Evolutionary conservation across 1,140 invertebrate genomes (phyloP).

Genomic region (Heterodera carotae): DNA sequence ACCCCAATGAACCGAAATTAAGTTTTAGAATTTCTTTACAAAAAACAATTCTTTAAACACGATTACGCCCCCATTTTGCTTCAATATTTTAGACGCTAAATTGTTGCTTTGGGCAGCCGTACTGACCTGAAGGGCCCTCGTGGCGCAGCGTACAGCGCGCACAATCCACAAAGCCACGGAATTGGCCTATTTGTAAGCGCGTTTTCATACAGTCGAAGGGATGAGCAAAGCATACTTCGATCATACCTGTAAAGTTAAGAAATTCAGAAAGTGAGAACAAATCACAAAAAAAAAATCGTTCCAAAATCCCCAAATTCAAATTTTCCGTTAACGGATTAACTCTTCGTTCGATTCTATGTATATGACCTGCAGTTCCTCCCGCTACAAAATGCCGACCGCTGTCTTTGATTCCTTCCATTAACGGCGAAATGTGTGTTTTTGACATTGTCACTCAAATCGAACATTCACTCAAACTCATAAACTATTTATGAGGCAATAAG

Average conservation of each 20-base stretch:
- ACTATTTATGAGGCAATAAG: too few relatives aligned
- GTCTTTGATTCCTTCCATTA: conserved; percentile 55
- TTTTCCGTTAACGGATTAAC: conserved; percentile 15
- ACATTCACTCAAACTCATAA: too few relatives aligned
- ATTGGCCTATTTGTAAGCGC: conserved; percentile 79
- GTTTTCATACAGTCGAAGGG: conserved; percentile 90
- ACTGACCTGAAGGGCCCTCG: conserved; percentile 71
- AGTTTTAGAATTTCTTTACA: conserved; percentile 66
- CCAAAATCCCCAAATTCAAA: conserved; percentile 12
- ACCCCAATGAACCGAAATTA: too few relatives aligned
- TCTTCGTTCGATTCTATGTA: background rate
- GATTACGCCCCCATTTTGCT: too few relatives aligned
- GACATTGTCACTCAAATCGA: background rate
- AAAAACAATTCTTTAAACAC: conserved; percentile 27
- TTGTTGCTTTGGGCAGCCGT: too few relatives aligned
- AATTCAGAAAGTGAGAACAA: conserved; percentile 15
- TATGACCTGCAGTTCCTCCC: conserved; percentile 79
- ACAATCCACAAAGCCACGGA: conserved; percentile 81
- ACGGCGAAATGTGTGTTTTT: background rate
- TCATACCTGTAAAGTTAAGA: conserved; percentile 70
- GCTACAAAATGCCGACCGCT: conserved; percentile 81
- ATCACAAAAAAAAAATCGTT: too few relatives aligned
- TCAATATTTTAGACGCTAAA: too few relatives aligned
- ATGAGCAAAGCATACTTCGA: conserved; percentile 93
- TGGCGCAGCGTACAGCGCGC: conserved; percentile 81